Base-by-base conservation (phyloP, 2,888 invertebrate species). In the Colletes collaris region DNA sequence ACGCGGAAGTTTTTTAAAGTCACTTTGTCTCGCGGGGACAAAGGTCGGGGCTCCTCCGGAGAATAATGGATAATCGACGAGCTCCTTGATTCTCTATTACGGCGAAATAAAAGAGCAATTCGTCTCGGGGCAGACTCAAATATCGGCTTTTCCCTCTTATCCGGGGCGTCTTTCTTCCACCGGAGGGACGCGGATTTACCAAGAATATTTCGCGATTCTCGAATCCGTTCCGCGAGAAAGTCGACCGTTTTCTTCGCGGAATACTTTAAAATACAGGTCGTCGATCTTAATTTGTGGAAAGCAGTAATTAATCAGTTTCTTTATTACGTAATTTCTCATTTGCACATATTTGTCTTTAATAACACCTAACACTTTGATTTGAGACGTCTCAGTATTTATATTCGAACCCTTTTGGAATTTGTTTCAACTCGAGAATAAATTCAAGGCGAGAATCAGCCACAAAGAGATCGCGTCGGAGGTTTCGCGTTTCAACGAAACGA, bases 21-120 rank as follows among this genome's bases (percentile, higher is more conserved):
- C 86, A 86, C 85, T 86, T 86, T 80, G 85, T 86, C 79, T 72
- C 83, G 65, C 72, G 79, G 59, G 76, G 81, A 86, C 87, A 87
- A 87, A 86, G 85, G 87, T 87, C 79, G 87, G 44, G 81, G 52
- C 73, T 80, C 74, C 71, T 64, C 7, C 74, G 19, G 82, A 80
- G 85, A 87, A 83, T 86, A 86, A 86, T 86, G 86, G 86, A 87
- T 87, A 86, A 86, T 86, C 86, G 87, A 86, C 83, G 79, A 87
- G 86, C 76, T 89, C 84, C 86, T 86, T 81, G 87, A 89, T 87
- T 89, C 87, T 85, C 81, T 82, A 86, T 86, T 84, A 87, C 82
- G 84, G 79, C 82, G 79, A 84, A 85, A 86, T 86, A 86, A 86
- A 85, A 77, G 83, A 83, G 75, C 80, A 77, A 85, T 82, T 87